Evolutionary conservation across 2,888 invertebrate genomes (phyloP).

Genomic region (Lochmaea capreae): DNA sequence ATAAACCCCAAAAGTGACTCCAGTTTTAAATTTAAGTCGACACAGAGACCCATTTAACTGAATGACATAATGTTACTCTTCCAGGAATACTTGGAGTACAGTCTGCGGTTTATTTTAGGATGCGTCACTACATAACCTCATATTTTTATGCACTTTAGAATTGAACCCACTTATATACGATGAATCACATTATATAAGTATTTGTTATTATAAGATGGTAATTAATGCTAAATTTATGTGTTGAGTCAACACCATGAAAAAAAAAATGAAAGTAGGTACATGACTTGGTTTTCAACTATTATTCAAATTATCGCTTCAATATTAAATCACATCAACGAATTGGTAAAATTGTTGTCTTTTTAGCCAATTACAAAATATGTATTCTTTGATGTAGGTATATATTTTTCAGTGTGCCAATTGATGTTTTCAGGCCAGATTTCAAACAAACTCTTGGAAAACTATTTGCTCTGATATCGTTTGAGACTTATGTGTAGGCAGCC

Average conservation of each 20-base stretch:
- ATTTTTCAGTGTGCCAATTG: not conserved
- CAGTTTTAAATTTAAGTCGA: conserved; percentile 21
- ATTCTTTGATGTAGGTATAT: not conserved
- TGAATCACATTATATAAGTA: conserved; percentile 6
- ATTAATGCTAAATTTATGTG: not conserved
- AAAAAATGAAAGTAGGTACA: too few relatives aligned
- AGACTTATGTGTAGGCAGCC: not conserved
- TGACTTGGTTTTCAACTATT: too few relatives aligned
- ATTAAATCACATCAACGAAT: too few relatives aligned
- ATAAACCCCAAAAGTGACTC: conserved; percentile 1
- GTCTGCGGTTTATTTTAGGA: conserved; percentile 14
- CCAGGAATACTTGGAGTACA: conserved; percentile 14
- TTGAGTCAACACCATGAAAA: not conserved
- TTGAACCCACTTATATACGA: conserved; percentile 20
- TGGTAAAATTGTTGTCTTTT: not conserved
- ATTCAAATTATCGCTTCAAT: too few relatives aligned
- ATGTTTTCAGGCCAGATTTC: conserved; percentile 1
- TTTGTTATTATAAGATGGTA: not conserved
- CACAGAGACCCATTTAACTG: conserved; percentile 22
- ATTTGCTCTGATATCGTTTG: not conserved
- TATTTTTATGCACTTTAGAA: conserved; percentile 4
- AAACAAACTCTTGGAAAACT: conserved; percentile 2
- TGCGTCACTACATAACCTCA: conserved; percentile 2
- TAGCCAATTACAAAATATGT: not conserved
- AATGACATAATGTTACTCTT: conserved; percentile 16